Evolutionary conservation across 2,888 invertebrate genomes (phyloP).

Genomic region (Entomobrya multifasciata): DNA sequence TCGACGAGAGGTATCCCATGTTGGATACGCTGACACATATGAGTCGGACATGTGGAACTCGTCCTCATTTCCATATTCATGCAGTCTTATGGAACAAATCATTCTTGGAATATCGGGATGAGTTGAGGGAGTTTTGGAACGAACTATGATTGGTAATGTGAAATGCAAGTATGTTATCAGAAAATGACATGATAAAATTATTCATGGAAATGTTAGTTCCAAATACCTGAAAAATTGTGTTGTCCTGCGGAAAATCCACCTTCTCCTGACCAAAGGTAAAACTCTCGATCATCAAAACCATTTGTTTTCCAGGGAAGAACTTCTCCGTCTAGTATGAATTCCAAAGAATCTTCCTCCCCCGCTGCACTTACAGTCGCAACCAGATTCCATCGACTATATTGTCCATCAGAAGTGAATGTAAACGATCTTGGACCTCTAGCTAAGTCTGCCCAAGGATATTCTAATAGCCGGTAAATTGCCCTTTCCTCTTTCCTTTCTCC

Average conservation of each 20-base stretch:
- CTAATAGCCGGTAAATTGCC: constrained; percentile 72
- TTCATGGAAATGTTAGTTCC: too few species aligned
- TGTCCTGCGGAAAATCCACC: constrained; percentile 70
- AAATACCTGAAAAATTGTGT: constrained; percentile 71
- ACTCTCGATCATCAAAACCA: constrained; percentile 77
- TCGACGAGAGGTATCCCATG: constrained; percentile 51
- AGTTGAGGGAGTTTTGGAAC: constrained; percentile 73
- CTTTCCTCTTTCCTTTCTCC: constrained; percentile 70
- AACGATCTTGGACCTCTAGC: constrained; percentile 52
- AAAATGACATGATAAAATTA: too few species aligned
- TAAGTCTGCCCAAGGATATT: constrained; percentile 75
- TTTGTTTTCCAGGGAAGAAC: constrained; percentile 74
- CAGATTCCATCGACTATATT: constrained; percentile 72
- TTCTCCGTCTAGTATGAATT: constrained; percentile 77
- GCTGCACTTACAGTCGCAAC: constrained; percentile 76
- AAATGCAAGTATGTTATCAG: too few species aligned
- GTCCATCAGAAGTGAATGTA: constrained; percentile 76
- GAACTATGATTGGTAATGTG: constrained; percentile 28
- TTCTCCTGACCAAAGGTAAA: constrained; percentile 75
- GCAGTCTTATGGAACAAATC: constrained; percentile 75
- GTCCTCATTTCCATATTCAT: constrained; percentile 74
- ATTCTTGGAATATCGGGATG: constrained; percentile 76
- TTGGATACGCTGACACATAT: constrained; percentile 74
- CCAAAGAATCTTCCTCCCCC: constrained; percentile 70
- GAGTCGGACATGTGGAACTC: constrained; percentile 55